Evolutionary conservation across 1,140 invertebrate species (phyloP).

Genomic region (Zaprionus camerounensis): DNA sequence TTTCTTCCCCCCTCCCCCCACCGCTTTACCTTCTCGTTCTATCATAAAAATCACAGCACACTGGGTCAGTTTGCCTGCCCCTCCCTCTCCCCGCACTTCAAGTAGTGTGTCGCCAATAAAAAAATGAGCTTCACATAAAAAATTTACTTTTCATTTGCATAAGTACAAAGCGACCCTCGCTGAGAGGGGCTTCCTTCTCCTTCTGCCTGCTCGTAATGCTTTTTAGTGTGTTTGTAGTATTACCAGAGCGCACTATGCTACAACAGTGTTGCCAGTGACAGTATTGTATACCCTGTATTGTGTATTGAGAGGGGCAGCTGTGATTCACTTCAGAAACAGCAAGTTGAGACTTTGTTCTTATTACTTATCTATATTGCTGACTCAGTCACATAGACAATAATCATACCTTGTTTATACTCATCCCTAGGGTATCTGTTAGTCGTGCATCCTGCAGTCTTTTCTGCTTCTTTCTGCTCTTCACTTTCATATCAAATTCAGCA

Average conservation of each 20-base stretch:
- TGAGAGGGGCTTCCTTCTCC: neutral
- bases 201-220: neutral
- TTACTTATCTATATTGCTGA: neutral
- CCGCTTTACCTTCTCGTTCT: slow-evolving; percentile 6
- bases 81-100: neutral
- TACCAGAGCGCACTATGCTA: slow-evolving; percentile 3
- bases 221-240: slow-evolving; percentile 14
- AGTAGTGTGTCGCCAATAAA: slow-evolving; percentile 51
- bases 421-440: slow-evolving; percentile 7
- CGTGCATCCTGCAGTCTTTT: neutral
- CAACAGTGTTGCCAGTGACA: neutral
- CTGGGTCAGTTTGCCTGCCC: slow-evolving; percentile 41
- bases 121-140: slow-evolving; percentile 69
- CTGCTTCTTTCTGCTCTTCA: neutral
- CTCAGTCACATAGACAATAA: neutral
- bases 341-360: neutral
- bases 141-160: slow-evolving; percentile 78
- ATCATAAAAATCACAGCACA: slow-evolving; percentile 71
- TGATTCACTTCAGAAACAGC: neutral
- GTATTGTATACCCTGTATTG: neutral
- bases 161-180: slow-evolving; percentile 37
- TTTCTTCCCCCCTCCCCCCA: neutral
- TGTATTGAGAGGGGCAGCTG: neutral
- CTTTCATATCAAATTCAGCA: neutral
- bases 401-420: neutral